phyloP scores from a whole-genome alignment of 2,113 vertebrate genomes.

The Odontesthes bonariensis region DNA sequence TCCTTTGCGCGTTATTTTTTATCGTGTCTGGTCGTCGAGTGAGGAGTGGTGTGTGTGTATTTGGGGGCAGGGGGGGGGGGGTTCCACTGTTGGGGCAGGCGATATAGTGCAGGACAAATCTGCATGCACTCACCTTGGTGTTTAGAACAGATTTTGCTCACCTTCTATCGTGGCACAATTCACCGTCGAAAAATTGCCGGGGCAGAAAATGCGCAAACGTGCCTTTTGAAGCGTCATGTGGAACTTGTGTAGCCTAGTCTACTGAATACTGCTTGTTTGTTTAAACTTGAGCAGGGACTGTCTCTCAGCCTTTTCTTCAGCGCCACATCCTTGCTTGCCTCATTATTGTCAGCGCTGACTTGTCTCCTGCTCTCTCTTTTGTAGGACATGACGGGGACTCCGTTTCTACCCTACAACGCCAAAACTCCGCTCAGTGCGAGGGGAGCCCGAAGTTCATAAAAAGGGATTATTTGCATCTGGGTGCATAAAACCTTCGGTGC shows the following conservation, averaged over 20 bases:
- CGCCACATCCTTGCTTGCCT: conserved; percentile 58
- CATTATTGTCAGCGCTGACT: conserved; percentile 73
- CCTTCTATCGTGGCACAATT: conserved; percentile 18
- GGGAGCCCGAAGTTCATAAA: conserved; percentile 80
- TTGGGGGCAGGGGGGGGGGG: not conserved
- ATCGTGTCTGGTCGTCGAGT: conserved; percentile 59
- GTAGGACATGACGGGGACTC: conserved; percentile 84
- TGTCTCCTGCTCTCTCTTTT: conserved; percentile 73
- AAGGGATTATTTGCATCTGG: conserved; percentile 85
- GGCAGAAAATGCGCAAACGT: conserved; percentile 1
- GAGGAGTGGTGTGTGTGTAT: not conserved
- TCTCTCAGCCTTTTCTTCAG: conserved; percentile 49
- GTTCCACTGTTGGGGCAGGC: conserved; percentile 29
- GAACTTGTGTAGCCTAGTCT: conserved; percentile 6
- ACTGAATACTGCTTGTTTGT: conserved; percentile 39
- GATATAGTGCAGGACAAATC: conserved; percentile 42
- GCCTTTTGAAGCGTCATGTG: not conserved
- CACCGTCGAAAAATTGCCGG: not conserved
- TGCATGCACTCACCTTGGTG: conserved; percentile 43
- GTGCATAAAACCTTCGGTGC: conserved; percentile 76
- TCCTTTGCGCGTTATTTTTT: conserved; percentile 47
- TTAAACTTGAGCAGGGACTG: conserved; percentile 46
- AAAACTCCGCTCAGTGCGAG: conserved; percentile 78
- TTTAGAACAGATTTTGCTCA: conserved; percentile 18
- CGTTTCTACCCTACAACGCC: conserved; percentile 75